These are phyloP conservation scores for Andricus curvator DNA, from an alignment of 2,888 invertebrate genomes.

Conservation along the genomic window DNA sequence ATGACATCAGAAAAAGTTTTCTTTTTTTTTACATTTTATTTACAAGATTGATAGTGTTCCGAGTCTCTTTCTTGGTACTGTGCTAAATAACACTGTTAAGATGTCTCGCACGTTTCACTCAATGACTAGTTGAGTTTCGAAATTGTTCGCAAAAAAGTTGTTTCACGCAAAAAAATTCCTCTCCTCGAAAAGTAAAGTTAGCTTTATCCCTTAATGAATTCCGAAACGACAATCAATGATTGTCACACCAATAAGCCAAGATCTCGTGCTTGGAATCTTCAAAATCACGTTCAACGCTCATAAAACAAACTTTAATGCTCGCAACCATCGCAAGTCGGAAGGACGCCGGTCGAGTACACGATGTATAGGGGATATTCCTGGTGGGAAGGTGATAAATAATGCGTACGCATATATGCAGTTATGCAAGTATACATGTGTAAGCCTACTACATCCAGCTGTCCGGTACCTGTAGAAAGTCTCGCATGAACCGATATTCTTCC, in stretches of 20 bases:
- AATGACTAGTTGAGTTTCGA: constrained; percentile 37
- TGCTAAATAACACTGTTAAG: constrained; percentile 39
- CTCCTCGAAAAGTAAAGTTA: constrained; percentile 34
- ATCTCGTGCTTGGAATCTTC: constrained; percentile 9
- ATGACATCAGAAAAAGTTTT: neutral
- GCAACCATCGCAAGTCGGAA: neutral
- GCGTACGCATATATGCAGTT: constrained; percentile 2
- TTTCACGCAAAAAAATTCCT: constrained; percentile 26
- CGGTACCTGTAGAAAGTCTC: constrained; percentile 23
- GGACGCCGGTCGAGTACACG: neutral
- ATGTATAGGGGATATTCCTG: constrained; percentile 4
- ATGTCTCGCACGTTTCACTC: constrained; percentile 39
- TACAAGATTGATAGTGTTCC: constrained; percentile 34
- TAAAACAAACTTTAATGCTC: constrained; percentile 1
- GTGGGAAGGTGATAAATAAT: constrained; percentile 5
- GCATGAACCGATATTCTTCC: constrained; percentile 4
- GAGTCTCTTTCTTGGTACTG: constrained; percentile 34
- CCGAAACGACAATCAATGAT: constrained; percentile 24
- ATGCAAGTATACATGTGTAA: constrained; percentile 7
- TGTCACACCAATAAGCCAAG: constrained; percentile 2
- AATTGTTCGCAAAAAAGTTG: constrained; percentile 37
- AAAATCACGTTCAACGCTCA: constrained; percentile 1
- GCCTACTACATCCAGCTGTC: constrained; percentile 26
- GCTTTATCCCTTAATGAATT: constrained; percentile 27
- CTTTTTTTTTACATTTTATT: constrained; percentile 10